Base-by-base conservation (phyloP, 2,113 vertebrate genomes). In the Hippocampus zosterae region DNA sequence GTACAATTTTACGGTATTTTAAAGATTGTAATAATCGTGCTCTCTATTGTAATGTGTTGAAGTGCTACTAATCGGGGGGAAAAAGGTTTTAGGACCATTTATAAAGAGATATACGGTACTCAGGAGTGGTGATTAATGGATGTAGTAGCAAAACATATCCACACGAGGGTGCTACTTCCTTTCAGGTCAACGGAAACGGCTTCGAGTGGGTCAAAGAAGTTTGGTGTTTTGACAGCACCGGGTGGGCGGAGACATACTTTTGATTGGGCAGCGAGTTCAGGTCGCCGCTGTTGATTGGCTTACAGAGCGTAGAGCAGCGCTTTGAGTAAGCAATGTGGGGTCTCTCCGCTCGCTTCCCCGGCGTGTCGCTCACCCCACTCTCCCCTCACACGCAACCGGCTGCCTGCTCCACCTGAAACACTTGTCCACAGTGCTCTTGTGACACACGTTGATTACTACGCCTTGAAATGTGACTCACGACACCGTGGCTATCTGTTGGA, bases 401-500 rank as follows among this genome's bases (percentile, higher is more conserved):
- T 62, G 63, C 71, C 50, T 40, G 73, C 61, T 62, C 40, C 81
- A 70, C 72, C 73, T 68, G 67, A 27, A 65, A 64, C 67, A 78
- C 69, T 82, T 66, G 53, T 77, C 73, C 79, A 74, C 84, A 77
- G 83, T 65, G 68, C 74, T 67, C 77, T 78, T 76, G 74, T 88
- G 89, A 85, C 90, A 88, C 33, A 37, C 87, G 88, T 65, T 89
- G 85, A 88, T 92, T 91, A 91, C 90, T 90, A 88, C 88, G 85
- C 85, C 79, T 89, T 89, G 92, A 90, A 84, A 93, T 93, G 92
- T 92, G 91, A 92, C 86, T 89, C 85, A 80, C 85, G 89, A 79
- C 85, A 53, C 48, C 3, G 15, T 8, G 83, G 78, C 67, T 85
- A 74, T 84, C 85, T 82, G 76, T 85, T 86, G 92, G 91, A 91